Evolutionary conservation across 2,113 vertebrate species (phyloP).

Genomic region (Lota lota): DNA sequence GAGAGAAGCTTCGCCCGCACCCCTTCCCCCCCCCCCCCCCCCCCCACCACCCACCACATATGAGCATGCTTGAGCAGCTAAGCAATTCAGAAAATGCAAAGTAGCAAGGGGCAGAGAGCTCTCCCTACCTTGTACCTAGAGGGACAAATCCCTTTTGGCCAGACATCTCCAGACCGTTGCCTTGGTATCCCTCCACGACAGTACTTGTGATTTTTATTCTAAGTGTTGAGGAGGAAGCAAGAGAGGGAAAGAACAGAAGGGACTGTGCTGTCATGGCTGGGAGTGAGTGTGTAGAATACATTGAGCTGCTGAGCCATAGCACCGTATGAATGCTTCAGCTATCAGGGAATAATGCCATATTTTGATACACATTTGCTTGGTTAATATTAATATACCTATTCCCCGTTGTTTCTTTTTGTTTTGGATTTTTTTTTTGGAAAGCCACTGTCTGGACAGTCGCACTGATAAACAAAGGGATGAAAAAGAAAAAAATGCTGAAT

Average conservation of each 20-base stretch:
- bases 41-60: slow-evolving; percentile 61
- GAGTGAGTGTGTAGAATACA: slow-evolving; percentile 69
- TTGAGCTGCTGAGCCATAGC: slow-evolving; percentile 68
- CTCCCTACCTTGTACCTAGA: slow-evolving; percentile 82
- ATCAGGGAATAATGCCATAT: slow-evolving; percentile 71
- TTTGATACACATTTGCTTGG: slow-evolving; percentile 65
- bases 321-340: slow-evolving; percentile 67
- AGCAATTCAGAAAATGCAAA: slow-evolving; percentile 97
- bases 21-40: slow-evolving; percentile 66
- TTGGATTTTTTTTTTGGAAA: slow-evolving; percentile 20
- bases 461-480: not conserved
- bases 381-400: slow-evolving; percentile 66
- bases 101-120: slow-evolving; percentile 74
- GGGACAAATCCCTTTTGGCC: slow-evolving; percentile 94
- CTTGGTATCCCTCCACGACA: slow-evolving; percentile 72
- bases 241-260: slow-evolving; percentile 57
- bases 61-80: slow-evolving; percentile 94
- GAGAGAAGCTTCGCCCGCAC: slow-evolving; percentile 9
- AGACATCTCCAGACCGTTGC: slow-evolving; percentile 81
- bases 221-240: slow-evolving; percentile 61
- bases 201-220: slow-evolving; percentile 74
- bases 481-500: not conserved
- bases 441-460: not conserved
- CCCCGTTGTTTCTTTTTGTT: not conserved
- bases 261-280: slow-evolving; percentile 66